Evolutionary conservation across 2,797 vertebrate species (phyloP), one percentile per base, ranked within the genome.

Genomic region (Rhinella marina): DNA sequence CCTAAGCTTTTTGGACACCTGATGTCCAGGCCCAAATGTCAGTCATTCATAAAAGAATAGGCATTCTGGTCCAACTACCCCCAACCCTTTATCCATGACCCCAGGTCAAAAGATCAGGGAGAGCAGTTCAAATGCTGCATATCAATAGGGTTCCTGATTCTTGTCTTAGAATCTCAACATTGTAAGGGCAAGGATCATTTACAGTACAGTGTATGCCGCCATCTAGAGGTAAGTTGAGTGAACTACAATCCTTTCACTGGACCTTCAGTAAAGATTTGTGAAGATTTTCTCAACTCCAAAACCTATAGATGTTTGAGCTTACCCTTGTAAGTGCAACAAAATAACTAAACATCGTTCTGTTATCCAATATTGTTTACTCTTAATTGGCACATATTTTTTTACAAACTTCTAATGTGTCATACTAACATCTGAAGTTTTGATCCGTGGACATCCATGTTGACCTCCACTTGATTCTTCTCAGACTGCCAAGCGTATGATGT

Each of bases 41-140:
- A 84, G 57, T 56, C 57, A n/a, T 23, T 29, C 75, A 68, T 16
- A 59, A 66, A 9, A 77, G 59, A 66, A 83, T 61, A 48, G 72
- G 32, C 41, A 59, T 77, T 77, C 50, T 77, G 48, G 50, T 13
- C 6, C 50, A 77, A 23, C 23, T 13, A 13, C 73, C 73, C 81
- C 61, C 57, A 48, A 0, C 32, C 23, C 86, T 77, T 77, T 62
- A 78, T 56, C 27, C 11, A 54, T 84, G 82, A 84, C 62, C 87
- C 50, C 23, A 62, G 87, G 82, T 80, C 82, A 73, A 48, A 59
- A 72, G 75, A 68, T 59, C 52, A 70, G 73, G 62, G 81, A 64
- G 57, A 87, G 78, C 54, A 54, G 80, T 82, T 61, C n/a, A 52
- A 14, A 56, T 83, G 4, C 2, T 77, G 73, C 73, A 52, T 87